A percentile compares a stretch with the other conserved stretches of the same genome.
Evolutionary conservation across 2,888 invertebrate genomes (phyloP).

Genomic region (Philonicus albiceps): DNA sequence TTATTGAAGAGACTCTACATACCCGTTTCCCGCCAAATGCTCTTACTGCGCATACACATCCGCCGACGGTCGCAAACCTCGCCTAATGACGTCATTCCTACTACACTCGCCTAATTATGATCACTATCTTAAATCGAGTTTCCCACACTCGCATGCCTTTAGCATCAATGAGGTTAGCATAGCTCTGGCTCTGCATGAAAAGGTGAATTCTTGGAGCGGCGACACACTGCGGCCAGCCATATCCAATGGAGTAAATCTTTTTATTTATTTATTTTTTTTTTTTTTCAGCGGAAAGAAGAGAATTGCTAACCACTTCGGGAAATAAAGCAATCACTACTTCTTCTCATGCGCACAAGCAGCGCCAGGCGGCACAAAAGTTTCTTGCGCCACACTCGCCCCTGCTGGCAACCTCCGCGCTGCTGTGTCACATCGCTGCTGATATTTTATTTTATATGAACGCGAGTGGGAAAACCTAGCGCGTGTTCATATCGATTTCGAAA

Average conservation of each 20-base stretch:
- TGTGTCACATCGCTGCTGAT: not conserved
- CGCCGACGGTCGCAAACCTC: slow-evolving; percentile 44
- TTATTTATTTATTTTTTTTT: not conserved
- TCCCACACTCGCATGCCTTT: not conserved
- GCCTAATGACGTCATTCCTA: slow-evolving; percentile 48
- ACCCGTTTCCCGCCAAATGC: slow-evolving; percentile 46
- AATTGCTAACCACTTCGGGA: not conserved
- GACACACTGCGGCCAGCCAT: not conserved
- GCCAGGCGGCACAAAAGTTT: not conserved
- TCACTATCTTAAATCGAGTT: not conserved
- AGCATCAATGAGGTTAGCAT: not conserved
- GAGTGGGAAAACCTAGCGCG: slow-evolving; percentile 14
- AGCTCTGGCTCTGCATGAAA: not conserved
- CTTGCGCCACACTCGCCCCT: not conserved
- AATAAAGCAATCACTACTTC: not conserved
- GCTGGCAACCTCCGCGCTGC: not conserved
- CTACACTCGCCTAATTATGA: not conserved
- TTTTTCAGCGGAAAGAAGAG: not conserved
- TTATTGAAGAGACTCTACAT: not conserved
- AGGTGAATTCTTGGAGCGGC: not conserved
- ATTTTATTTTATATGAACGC: not conserved
- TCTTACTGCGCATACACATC: slow-evolving; percentile 20
- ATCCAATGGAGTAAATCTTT: not conserved
- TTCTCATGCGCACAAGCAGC: not conserved
- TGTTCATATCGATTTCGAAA: slow-evolving; percentile 38